phyloP scores from a whole-genome alignment of 2,113 vertebrate species.

The Dasyurus viverrinus region DNA sequence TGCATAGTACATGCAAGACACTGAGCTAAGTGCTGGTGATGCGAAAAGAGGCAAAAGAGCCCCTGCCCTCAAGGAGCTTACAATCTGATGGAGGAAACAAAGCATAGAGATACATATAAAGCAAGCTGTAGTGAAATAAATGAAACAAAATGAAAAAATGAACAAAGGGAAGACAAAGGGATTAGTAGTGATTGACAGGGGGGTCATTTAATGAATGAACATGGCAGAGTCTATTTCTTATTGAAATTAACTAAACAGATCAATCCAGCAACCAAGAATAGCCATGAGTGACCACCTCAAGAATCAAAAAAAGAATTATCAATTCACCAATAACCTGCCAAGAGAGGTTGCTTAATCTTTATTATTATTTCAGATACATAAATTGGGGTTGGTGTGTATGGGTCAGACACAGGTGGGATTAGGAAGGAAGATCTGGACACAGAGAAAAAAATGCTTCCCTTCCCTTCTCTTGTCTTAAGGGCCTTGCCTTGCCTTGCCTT shows the following conservation, averaged over 20 bases:
- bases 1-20: not conserved
- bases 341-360: not conserved
- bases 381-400: not conserved
- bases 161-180: not conserved
- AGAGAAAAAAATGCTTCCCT: not conserved
- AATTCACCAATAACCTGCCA: not conserved
- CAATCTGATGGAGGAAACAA: no score
- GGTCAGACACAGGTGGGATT: not conserved
- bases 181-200: not conserved
- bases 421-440: not conserved
- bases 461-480: not conserved
- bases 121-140: not conserved
- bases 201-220: not conserved
- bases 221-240: not conserved
- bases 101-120: not conserved
- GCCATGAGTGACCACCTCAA: not conserved
- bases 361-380: not conserved
- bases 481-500: not conserved
- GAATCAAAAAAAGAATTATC: not conserved
- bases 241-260: conserved; percentile 31
- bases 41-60: not conserved
- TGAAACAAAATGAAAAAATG: not conserved
- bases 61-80: not conserved
- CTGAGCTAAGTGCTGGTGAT: not conserved
- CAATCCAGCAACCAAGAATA: not conserved